Conservation (phyloP, 35 echinoderm and acorn worm genomes). For the Patiria miniata region DNA sequence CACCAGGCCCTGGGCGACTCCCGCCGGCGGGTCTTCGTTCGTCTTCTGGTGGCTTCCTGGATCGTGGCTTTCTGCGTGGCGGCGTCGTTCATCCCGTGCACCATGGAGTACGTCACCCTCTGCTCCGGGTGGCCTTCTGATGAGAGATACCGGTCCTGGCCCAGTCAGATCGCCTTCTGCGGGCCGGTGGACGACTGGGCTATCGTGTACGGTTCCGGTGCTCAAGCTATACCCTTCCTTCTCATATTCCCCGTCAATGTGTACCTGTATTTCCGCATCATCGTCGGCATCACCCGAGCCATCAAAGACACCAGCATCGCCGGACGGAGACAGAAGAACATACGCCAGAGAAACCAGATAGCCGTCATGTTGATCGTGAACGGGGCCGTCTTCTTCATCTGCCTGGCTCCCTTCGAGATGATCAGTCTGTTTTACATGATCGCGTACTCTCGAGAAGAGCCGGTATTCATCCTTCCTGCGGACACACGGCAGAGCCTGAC, state of each 20-base stretch:
- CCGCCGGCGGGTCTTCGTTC: constrained; percentile 34
- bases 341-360: constrained; percentile 49
- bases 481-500: neutral
- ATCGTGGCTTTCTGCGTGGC: constrained; percentile 39
- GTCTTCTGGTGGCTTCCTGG: constrained; percentile 51
- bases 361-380: constrained; percentile 61
- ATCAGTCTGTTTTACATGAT: constrained; percentile 33
- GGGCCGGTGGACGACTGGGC: neutral
- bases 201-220: constrained; percentile 34
- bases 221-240: constrained; percentile 61
- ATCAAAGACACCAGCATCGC: constrained; percentile 31
- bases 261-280: constrained; percentile 54
- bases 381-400: constrained; percentile 62
- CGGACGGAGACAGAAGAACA: constrained; percentile 34
- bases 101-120: neutral
- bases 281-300: constrained; percentile 52
- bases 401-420: constrained; percentile 60
- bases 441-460: neutral
- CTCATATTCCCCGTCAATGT: constrained; percentile 52
- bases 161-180: constrained; percentile 26
- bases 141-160: constrained; percentile 28
- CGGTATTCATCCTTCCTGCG: constrained; percentile 13
- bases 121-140: constrained; percentile 48
- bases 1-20: constrained; percentile 36
- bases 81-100: constrained; percentile 52